phyloP scores from a whole-genome alignment of 2,888 invertebrate species.

The Danaus chrysippus region DNA sequence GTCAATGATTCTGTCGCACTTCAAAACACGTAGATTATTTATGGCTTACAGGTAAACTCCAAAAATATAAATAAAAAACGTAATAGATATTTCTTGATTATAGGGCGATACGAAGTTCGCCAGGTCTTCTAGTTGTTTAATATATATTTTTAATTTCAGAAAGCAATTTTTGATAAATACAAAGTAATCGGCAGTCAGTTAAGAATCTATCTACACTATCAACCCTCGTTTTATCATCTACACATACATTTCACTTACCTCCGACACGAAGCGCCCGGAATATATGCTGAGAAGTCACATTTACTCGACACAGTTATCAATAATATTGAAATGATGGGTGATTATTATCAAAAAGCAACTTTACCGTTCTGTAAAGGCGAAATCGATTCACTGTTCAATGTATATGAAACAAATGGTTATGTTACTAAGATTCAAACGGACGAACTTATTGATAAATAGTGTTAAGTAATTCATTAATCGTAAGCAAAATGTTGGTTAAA shows the following conservation, averaged over 20 bases:
- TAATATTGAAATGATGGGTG: constrained; percentile 89
- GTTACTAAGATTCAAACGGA: constrained; percentile 62
- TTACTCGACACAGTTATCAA: constrained; percentile 92
- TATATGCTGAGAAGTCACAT: constrained; percentile 91
- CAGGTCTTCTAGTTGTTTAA: not conserved
- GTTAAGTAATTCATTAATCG: constrained; percentile 20
- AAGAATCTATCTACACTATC: constrained; percentile 95
- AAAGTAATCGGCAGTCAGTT: constrained; percentile 84
- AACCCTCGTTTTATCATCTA: constrained; percentile 97
- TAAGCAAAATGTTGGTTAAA: constrained; percentile 67
- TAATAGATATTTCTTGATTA: too few relatives aligned
- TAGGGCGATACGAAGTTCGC: too few relatives aligned
- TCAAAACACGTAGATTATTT: too few relatives aligned
- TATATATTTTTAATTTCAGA: constrained; percentile 68
- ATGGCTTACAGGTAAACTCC: too few relatives aligned
- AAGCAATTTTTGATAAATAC: constrained; percentile 88
- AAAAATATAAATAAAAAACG: too few relatives aligned
- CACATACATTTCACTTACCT: constrained; percentile 95
- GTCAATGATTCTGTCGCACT: too few relatives aligned
- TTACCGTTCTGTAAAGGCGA: constrained; percentile 89
- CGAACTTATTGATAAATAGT: constrained; percentile 57
- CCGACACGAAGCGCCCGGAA: constrained; percentile 89
- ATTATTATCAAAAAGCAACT: constrained; percentile 91
- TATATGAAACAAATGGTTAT: constrained; percentile 80
- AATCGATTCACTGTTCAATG: constrained; percentile 84